phyloP scores from a whole-genome alignment of 2,888 invertebrate species.

The Microctonus aethiopoides region DNA sequence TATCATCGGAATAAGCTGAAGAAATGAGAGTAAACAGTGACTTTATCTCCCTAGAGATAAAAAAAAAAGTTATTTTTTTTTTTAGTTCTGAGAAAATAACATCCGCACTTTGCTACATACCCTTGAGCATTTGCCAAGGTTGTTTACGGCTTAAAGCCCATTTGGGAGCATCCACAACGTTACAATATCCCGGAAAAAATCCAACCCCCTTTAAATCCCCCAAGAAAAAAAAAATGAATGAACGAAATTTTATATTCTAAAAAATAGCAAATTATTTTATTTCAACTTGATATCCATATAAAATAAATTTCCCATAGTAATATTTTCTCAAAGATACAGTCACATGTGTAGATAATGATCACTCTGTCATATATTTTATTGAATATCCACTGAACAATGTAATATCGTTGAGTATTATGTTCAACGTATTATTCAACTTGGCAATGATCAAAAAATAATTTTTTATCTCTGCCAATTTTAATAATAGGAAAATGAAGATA shows the following conservation, averaged over 20 bases:
- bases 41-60: neutral
- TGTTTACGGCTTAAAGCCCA: conserved; percentile 6
- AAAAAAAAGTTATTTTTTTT: neutral
- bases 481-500: too few species aligned
- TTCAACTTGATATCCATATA: neutral
- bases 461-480: neutral
- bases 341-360: neutral
- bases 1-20: conserved; percentile 16
- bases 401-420: neutral
- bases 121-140: conserved; percentile 11
- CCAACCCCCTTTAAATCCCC: neutral
- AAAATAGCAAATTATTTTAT: neutral
- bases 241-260: neutral
- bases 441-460: neutral
- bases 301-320: neutral
- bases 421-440: neutral
- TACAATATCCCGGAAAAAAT: neutral
- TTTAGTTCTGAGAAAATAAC: conserved; percentile 3
- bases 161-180: neutral
- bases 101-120: neutral
- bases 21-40: conserved; percentile 14
- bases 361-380: too few species aligned
- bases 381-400: neutral
- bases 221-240: too few species aligned
- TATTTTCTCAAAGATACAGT: neutral